Evolutionary conservation across 2,113 vertebrate genomes (phyloP).

Genomic region (Takifugu bimaculatus): DNA sequence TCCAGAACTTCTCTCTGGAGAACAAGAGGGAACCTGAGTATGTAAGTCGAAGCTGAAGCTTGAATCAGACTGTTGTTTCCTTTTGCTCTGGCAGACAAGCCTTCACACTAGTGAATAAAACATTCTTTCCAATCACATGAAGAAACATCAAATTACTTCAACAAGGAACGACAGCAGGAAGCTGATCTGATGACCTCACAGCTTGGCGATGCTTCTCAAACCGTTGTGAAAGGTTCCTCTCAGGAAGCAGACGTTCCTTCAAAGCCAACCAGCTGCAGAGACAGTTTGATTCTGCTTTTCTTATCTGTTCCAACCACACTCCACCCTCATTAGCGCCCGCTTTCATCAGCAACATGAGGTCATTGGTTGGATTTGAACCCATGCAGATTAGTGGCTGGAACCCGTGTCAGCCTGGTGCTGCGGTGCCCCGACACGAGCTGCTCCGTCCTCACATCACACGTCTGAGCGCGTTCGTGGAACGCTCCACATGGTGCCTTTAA

Average conservation of each 20-base stretch:
- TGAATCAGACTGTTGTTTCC: neutral
- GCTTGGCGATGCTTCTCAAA: no score
- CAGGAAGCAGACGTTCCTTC: neutral
- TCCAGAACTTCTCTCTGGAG: constrained; percentile 91
- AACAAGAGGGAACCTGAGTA: constrained; percentile 89
- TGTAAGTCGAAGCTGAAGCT: constrained; percentile 74
- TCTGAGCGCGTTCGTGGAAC: constrained; percentile 24
- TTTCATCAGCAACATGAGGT: neutral
- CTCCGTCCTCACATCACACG: constrained; percentile 21
- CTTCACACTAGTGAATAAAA: no score
- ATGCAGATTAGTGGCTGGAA: constrained; percentile 2
- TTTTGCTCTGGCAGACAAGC: no score
- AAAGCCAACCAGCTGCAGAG: neutral
- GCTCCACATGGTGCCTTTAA: constrained; percentile 16
- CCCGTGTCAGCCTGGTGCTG: neutral
- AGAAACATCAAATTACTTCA: no score
- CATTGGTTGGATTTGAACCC: neutral
- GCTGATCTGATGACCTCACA: no score
- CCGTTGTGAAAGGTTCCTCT: neutral
- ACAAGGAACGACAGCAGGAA: no score
- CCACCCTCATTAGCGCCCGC: constrained; percentile 4
- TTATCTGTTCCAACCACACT: neutral
- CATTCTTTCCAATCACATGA: no score
- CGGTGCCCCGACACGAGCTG: constrained; percentile 19
- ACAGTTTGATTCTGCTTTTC: neutral